Percentiles rank a stretch among this genome's conserved stretches.
Conservation (phyloP, 2,113 vertebrate genomes). For the Nestor notabilis region DNA sequence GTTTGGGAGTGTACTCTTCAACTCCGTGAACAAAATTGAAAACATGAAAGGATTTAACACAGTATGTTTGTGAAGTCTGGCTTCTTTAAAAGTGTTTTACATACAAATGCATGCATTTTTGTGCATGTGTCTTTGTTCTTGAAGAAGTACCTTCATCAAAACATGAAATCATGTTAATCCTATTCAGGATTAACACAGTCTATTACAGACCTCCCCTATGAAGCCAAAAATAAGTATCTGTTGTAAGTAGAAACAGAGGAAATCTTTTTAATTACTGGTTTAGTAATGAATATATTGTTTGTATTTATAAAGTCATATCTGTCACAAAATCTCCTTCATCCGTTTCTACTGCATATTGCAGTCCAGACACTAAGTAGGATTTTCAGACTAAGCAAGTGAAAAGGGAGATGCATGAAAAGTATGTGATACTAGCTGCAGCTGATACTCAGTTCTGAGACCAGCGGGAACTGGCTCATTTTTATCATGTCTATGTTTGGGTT, state of each 20-base stretch:
- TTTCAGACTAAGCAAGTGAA: neutral
- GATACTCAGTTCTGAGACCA: neutral
- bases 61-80: neutral
- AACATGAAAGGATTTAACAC: slow-evolving; percentile 8
- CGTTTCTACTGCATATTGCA: neutral
- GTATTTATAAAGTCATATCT: neutral
- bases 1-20: neutral
- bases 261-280: neutral
- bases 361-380: neutral
- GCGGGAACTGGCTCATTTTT: neutral
- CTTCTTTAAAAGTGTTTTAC: neutral
- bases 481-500: neutral
- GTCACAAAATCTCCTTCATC: neutral
- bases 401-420: neutral
- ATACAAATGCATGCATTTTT: neutral
- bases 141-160: neutral
- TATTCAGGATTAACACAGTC: neutral
- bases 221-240: neutral
- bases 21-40: neutral
- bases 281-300: neutral
- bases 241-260: neutral
- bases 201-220: neutral
- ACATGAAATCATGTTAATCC: neutral
- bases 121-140: neutral
- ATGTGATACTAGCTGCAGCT: neutral